Base-by-base conservation (phyloP, 1,140 invertebrate genomes). In the Aricia agestis region DNA sequence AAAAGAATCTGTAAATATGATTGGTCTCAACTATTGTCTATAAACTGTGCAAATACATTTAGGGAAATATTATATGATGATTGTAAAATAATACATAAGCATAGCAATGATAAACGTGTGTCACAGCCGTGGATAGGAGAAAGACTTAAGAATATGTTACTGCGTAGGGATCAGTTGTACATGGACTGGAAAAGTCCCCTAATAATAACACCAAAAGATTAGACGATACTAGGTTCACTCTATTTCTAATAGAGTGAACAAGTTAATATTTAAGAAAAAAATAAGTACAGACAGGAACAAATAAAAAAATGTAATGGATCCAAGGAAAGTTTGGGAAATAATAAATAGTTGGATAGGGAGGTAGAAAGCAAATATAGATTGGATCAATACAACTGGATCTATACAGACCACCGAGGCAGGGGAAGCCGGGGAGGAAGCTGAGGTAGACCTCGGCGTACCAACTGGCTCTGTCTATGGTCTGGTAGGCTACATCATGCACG, bases 291-390 rank as follows among this genome's bases (percentile, higher is more conserved):
- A 42, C 52, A 69, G 19, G n/a, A 67, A 6, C 10, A 67, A 67
- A 71, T 71, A 67, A 15, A 67, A 32, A 67, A 71, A 52, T 67
- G 52, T n/a, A 58, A 67, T 18, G 17, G 41, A 71, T 67, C 15
- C 31, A 10, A 77, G 63, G 59, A 77, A 75, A 71, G 70, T 74
- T 17, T 77, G 76, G 73, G 52, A 31, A 57, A 63, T 15, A 13
- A 71, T 77, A 58, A 77, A 77, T 66, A 67, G 15, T 6, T 77
- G 76, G 73, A 17, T 69, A 52, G 74, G 74, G 15, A 65, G 59
- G 36, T 32, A 59, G 19, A 74, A 71, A 63, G 18, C 58, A 32
- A 74, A 58, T 25, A 19, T 74, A 32, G 72, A 25, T n/a, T n/a
- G n/a, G n/a, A n/a, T n/a, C n/a, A n/a, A n/a, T n/a, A n/a, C n/a